These are phyloP conservation scores for Dolomedes plantarius DNA, from an alignment of 2,888 invertebrate genomes.

Conservation along the genomic window DNA sequence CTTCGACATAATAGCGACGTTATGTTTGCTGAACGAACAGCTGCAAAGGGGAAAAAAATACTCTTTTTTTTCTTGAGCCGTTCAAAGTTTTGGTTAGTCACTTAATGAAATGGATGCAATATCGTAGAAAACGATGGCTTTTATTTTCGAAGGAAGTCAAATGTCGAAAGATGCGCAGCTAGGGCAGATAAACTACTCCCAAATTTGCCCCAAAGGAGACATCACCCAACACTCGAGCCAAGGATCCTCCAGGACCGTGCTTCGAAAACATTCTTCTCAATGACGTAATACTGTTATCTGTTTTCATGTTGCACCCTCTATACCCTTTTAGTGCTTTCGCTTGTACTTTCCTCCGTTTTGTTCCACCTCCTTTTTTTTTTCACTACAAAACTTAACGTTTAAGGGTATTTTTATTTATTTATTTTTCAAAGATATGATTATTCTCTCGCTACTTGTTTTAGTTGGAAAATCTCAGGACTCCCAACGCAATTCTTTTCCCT, in stretches of 20 bases:
- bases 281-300: conserved; percentile 23
- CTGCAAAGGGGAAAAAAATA: not conserved
- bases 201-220: conserved; percentile 9
- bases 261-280: conserved; percentile 26
- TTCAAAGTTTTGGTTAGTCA: conserved; percentile 32
- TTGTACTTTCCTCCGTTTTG: conserved; percentile 27
- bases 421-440: no score
- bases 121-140: conserved; percentile 29
- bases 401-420: not conserved
- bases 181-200: not conserved
- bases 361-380: not conserved
- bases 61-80: conserved; percentile 29
- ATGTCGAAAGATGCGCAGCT: conserved; percentile 19
- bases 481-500: no score
- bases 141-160: conserved; percentile 12
- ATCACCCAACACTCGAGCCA: not conserved
- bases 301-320: conserved; percentile 20
- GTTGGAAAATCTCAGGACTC: no score
- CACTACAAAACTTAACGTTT: not conserved
- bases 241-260: not conserved
- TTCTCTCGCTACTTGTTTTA: no score
- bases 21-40: no score
- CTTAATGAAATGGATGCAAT: conserved; percentile 51
- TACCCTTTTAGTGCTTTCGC: conserved; percentile 47
- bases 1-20: no score